phyloP scores from a whole-genome alignment of 2,888 invertebrate species.

The Liposcelis brunnea region DNA sequence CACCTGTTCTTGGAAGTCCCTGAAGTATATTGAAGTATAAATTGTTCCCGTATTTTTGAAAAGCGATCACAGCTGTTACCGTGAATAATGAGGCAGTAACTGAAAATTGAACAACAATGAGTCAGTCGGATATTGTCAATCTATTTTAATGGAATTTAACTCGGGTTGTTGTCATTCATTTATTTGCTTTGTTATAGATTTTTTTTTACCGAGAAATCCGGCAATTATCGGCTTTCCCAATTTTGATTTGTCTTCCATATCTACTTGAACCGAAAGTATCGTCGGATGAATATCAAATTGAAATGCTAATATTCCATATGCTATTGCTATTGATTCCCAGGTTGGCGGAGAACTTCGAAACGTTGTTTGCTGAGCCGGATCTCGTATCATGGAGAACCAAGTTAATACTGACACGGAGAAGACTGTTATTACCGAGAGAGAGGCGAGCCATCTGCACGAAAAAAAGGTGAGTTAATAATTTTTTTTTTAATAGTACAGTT shows the following conservation, averaged over 20 bases:
- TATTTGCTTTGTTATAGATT: constrained; percentile 5
- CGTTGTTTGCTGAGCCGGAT: constrained; percentile 22
- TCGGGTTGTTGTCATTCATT: not conserved
- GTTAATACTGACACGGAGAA: constrained; percentile 42
- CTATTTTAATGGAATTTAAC: constrained; percentile 8
- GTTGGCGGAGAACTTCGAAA: constrained; percentile 19
- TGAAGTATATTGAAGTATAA: constrained; percentile 48
- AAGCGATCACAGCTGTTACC: constrained; percentile 42
- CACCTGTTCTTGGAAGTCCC: constrained; percentile 41
- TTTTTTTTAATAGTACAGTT: not conserved
- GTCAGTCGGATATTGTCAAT: too few relatives aligned
- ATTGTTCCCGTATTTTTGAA: constrained; percentile 42
- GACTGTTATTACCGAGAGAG: constrained; percentile 46
- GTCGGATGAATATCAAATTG: constrained; percentile 69
- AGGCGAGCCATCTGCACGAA: constrained; percentile 39
- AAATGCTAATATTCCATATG: constrained; percentile 29
- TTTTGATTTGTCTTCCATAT: constrained; percentile 64
- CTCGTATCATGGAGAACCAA: constrained; percentile 43
- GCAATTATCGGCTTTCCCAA: constrained; percentile 52
- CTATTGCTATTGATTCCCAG: constrained; percentile 26
- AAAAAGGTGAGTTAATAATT: not conserved
- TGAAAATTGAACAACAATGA: constrained; percentile 18
- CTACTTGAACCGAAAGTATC: constrained; percentile 77
- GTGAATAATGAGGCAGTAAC: constrained; percentile 45
- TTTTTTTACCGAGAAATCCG: constrained; percentile 51